Conservation (phyloP, 2,888 invertebrate species). For the Cylloceria caligata region DNA sequence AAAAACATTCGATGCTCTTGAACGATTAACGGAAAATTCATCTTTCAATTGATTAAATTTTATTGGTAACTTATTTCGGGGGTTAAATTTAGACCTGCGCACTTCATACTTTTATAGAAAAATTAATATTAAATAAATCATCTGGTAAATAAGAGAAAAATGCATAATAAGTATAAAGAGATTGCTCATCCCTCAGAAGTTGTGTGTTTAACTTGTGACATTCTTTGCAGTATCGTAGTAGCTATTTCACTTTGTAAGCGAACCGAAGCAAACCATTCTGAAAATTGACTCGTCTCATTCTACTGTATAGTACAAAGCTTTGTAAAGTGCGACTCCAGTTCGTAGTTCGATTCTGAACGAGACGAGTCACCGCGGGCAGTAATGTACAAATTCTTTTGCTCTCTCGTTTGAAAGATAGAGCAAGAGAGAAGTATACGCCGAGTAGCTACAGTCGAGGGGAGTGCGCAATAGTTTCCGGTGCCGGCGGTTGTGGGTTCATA, state of each 20-base stretch:
- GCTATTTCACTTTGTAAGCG: constrained; percentile 2
- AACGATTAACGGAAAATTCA: not conserved
- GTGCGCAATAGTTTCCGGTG: constrained; percentile 16
- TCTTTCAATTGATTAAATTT: not conserved
- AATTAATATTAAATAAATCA: not conserved
- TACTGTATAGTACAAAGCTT: constrained; percentile 5
- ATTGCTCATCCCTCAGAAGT: not conserved
- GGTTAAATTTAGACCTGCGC: not conserved
- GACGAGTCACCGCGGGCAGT: constrained; percentile 18
- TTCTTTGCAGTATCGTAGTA: not conserved
- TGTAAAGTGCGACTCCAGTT: not conserved
- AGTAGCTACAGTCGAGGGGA: not conserved
- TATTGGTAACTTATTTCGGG: too few relatives aligned
- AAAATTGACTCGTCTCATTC: constrained; percentile 17
- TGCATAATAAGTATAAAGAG: not conserved
- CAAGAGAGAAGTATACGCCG: constrained; percentile 4
- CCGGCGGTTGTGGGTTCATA: constrained; percentile 1
- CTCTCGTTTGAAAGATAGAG: not conserved
- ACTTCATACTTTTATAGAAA: not conserved
- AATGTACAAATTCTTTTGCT: constrained; percentile 24
- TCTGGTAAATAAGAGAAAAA: not conserved
- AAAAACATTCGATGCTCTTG: too few relatives aligned
- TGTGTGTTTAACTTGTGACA: not conserved
- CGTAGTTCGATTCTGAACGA: constrained; percentile 4
- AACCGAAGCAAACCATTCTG: not conserved